Percentiles rank a stretch among this genome's conserved stretches.
These are phyloP conservation scores for Dipus sagitta DNA, from an alignment of 2,797 vertebrate species.

Conservation along the genomic window DNA sequence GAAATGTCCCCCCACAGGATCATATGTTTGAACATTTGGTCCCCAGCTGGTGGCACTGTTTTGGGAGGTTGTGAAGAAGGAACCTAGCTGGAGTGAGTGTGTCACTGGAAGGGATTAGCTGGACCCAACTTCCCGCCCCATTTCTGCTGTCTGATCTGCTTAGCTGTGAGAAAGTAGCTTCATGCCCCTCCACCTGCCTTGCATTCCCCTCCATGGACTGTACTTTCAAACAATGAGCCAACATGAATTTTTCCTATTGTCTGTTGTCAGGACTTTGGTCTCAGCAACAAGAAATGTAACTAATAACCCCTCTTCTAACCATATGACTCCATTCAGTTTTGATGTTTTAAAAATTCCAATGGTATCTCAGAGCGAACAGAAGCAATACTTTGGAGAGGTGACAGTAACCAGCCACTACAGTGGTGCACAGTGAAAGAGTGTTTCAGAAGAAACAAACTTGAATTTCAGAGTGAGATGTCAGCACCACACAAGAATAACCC, in stretches of 20 bases:
- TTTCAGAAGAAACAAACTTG: background rate
- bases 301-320: background rate
- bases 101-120: background rate
- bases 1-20: background rate
- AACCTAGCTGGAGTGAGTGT: background rate
- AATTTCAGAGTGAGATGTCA: constrained; percentile 33
- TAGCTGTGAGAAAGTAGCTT: background rate
- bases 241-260: background rate
- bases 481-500: background rate
- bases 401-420: background rate
- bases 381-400: background rate
- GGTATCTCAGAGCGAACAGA: background rate
- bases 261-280: background rate
- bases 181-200: background rate
- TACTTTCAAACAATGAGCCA: background rate
- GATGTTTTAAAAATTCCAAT: background rate
- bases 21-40: background rate
- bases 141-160: background rate
- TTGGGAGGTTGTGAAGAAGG: background rate
- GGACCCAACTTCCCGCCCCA: no score
- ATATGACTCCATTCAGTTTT: background rate
- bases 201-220: background rate
- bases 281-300: background rate
- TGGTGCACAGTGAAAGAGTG: background rate
- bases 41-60: background rate